These are phyloP conservation scores for Drosophila pallidifrons DNA, from an alignment of 1,140 invertebrate genomes.

Conservation along the genomic window DNA sequence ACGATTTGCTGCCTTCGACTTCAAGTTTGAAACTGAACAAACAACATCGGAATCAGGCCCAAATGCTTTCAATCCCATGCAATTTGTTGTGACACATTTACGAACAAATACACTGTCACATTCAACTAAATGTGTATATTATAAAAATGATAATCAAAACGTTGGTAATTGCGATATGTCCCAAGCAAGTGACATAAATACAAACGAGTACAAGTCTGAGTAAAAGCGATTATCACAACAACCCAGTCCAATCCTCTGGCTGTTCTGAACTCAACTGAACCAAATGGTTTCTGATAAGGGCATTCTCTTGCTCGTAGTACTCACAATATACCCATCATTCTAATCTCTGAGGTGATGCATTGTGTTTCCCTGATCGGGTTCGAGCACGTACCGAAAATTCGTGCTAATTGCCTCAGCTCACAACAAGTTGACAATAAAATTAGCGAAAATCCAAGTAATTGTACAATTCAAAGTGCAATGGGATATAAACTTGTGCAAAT, in stretches of 20 bases:
- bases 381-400: constrained; percentile 27
- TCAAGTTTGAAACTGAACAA: constrained; percentile 67
- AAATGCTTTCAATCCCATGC: constrained; percentile 74
- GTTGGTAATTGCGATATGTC: constrained; percentile 34
- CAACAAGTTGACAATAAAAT: neutral
- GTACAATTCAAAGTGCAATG: constrained; percentile 16
- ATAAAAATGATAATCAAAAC: constrained; percentile 52
- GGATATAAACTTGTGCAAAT: neutral
- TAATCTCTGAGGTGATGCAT: constrained; percentile 8
- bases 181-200: constrained; percentile 17
- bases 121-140: constrained; percentile 29
- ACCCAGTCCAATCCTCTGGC: constrained; percentile 32
- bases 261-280: constrained; percentile 22
- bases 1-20: constrained; percentile 58
- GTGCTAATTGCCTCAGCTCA: neutral
- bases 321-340: constrained; percentile 9
- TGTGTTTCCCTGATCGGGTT: constrained; percentile 16
- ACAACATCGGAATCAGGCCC: constrained; percentile 52
- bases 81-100: constrained; percentile 59
- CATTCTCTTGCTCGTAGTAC: neutral
- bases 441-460: neutral
- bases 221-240: constrained; percentile 24
- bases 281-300: constrained; percentile 36
- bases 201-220: neutral
- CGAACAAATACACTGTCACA: constrained; percentile 21